phyloP scores from a whole-genome alignment of 2,888 invertebrate genomes.

The Pyrochroa serraticornis region DNA sequence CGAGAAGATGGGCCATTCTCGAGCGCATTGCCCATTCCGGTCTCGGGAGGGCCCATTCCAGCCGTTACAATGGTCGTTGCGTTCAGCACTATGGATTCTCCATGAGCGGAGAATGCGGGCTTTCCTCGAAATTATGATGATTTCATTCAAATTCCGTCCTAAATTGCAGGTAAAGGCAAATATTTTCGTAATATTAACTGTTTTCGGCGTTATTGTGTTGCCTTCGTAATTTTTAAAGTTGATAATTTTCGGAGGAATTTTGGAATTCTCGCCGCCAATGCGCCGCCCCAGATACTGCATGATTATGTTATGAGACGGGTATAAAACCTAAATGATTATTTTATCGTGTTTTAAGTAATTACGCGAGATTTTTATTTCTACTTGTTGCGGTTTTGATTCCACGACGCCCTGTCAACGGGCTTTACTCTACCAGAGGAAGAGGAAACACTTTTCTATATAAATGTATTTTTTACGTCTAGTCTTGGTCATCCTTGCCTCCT shows the following conservation, averaged over 20 bases:
- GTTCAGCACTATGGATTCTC: slow-evolving; percentile 51
- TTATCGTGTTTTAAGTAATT: slow-evolving; percentile 54
- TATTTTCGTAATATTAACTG: slow-evolving; percentile 35
- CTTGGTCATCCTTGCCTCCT: too few relatives aligned
- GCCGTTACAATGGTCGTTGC: slow-evolving; percentile 55
- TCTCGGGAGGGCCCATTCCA: slow-evolving; percentile 54
- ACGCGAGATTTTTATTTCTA: slow-evolving; percentile 52
- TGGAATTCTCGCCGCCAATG: slow-evolving; percentile 6
- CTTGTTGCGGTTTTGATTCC: slow-evolving; percentile 45
- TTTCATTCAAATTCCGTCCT: slow-evolving; percentile 48
- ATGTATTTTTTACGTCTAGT: too few relatives aligned
- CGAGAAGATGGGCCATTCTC: slow-evolving; percentile 54
- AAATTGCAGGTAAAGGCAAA: slow-evolving; percentile 42
- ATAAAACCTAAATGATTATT: slow-evolving; percentile 54
- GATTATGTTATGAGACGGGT: slow-evolving; percentile 55
- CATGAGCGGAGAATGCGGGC: slow-evolving; percentile 48
- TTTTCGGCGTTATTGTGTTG: slow-evolving; percentile 11
- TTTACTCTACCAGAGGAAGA: too few relatives aligned
- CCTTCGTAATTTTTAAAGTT: slow-evolving; percentile 25
- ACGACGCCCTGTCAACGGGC: not conserved
- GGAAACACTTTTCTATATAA: too few relatives aligned
- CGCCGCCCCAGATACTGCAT: slow-evolving; percentile 41
- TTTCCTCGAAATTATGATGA: slow-evolving; percentile 38
- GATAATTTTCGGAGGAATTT: slow-evolving; percentile 5
- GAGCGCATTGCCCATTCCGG: slow-evolving; percentile 56